Conservation (phyloP, 2,888 invertebrate species). For the Pantelozetes paolii region DNA sequence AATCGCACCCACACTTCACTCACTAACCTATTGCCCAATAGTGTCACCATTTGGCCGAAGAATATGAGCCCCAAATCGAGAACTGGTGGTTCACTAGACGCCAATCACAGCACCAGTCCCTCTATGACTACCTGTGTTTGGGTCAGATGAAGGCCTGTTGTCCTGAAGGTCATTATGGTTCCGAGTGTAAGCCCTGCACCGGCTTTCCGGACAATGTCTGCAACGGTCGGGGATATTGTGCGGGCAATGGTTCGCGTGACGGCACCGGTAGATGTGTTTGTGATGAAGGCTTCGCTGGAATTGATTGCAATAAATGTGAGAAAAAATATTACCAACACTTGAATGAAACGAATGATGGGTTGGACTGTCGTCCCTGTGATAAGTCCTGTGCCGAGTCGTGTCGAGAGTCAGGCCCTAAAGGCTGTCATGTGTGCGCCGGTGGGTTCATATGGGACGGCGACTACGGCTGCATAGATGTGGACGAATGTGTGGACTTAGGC, state of each 20-base stretch:
- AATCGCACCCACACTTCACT: not conserved
- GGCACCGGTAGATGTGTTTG: conserved; percentile 40
- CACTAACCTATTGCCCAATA: conserved; percentile 54
- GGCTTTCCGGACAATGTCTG: conserved; percentile 39
- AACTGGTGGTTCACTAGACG: conserved; percentile 80
- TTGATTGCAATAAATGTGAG: conserved; percentile 32
- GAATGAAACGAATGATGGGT: not conserved
- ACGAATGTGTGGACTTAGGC: conserved; percentile 67
- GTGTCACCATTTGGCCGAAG: conserved; percentile 78
- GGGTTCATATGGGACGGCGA: conserved; percentile 72
- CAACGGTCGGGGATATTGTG: conserved; percentile 39
- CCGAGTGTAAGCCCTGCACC: conserved; percentile 69
- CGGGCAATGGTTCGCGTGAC: conserved; percentile 41
- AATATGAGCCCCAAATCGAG: conserved; percentile 74
- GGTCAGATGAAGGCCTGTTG: conserved; percentile 73
- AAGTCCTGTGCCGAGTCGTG: conserved; percentile 72
- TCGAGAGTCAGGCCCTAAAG: conserved; percentile 62
- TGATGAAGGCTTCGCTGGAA: conserved; percentile 29
- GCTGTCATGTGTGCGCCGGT: conserved; percentile 62
- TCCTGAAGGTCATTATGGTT: conserved; percentile 74
- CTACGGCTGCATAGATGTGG: conserved; percentile 73
- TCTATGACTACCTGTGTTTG: conserved; percentile 73
- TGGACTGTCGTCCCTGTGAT: conserved; percentile 62
- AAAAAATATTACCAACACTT: conserved; percentile 55
- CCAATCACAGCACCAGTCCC: conserved; percentile 58